A percentile compares a stretch with the other conserved stretches of the same genome.
These are phyloP conservation scores for Tyrannus savana DNA, from an alignment of 2,113 vertebrate genomes.

Conservation along the genomic window DNA sequence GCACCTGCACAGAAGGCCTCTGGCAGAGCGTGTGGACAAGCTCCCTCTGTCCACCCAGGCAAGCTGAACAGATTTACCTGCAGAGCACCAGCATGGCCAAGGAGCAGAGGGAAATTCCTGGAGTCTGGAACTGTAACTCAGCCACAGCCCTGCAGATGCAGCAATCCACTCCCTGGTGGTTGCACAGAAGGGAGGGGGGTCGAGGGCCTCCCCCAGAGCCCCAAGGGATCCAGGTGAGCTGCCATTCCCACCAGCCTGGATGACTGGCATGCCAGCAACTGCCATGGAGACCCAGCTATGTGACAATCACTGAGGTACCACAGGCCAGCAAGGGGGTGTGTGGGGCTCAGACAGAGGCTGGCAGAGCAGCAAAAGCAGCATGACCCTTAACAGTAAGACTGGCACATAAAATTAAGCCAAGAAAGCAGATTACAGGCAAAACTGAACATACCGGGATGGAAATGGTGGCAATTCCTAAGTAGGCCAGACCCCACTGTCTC, in stretches of 20 bases:
- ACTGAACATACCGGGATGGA: background rate
- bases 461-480: background rate
- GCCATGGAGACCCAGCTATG: fast-evolving
- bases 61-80: background rate
- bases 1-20: background rate
- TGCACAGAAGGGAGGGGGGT: background rate
- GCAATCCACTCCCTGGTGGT: background rate
- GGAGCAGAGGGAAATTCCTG: background rate
- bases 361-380: background rate
- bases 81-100: fast-evolving
- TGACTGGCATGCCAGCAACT: background rate
- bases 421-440: background rate
- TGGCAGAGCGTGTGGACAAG: background rate
- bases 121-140: background rate
- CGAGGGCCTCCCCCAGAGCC: background rate
- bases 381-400: background rate
- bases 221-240: background rate
- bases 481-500: background rate
- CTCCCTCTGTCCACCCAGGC: background rate
- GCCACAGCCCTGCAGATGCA: background rate
- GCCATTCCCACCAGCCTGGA: background rate
- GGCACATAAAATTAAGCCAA: background rate
- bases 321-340: background rate
- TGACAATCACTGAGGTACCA: background rate
- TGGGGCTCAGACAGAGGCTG: background rate